Percentiles rank a stretch among this genome's conserved stretches.
Evolutionary conservation across 2,888 invertebrate genomes (phyloP).

Genomic region (Tachina grossa): DNA sequence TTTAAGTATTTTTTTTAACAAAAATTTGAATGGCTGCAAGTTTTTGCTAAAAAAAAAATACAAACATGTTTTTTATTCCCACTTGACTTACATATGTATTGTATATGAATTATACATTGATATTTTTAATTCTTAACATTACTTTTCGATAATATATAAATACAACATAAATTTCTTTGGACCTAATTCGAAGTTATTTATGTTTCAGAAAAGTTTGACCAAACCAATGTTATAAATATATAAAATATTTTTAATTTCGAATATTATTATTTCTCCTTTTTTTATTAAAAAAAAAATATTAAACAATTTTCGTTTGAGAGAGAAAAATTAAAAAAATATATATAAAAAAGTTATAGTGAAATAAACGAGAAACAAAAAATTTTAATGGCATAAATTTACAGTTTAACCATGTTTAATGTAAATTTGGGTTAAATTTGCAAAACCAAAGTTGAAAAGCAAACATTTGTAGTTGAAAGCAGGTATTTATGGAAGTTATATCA

Average conservation of each 20-base stretch:
- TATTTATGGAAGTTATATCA: conserved; percentile 77
- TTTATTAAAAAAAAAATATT: not conserved
- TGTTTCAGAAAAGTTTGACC: too few relatives aligned
- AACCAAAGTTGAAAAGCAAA: conserved; percentile 79
- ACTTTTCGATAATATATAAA: too few relatives aligned
- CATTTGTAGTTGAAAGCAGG: conserved; percentile 79
- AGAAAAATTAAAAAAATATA: not conserved
- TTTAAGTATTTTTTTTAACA: conserved; percentile 73
- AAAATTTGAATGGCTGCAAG: conserved; percentile 83
- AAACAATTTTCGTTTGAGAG: not conserved
- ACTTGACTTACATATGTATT: too few relatives aligned
- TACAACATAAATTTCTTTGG: too few relatives aligned
- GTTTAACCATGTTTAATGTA: conserved; percentile 67
- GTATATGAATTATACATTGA: too few relatives aligned
- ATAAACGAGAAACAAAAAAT: conserved; percentile 15
- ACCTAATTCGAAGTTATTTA: too few relatives aligned
- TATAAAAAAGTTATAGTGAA: not conserved
- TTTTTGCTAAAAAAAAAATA: conserved; percentile 70
- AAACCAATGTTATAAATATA: too few relatives aligned
- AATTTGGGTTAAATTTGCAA: conserved; percentile 71
- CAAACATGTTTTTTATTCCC: not conserved
- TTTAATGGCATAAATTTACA: conserved; percentile 40
- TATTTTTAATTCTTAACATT: too few relatives aligned
- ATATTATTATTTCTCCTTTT: too few relatives aligned
- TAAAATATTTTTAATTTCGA: too few relatives aligned